Conservation (phyloP, 1,140 invertebrate species). For the Oscheius sp. region DNA sequence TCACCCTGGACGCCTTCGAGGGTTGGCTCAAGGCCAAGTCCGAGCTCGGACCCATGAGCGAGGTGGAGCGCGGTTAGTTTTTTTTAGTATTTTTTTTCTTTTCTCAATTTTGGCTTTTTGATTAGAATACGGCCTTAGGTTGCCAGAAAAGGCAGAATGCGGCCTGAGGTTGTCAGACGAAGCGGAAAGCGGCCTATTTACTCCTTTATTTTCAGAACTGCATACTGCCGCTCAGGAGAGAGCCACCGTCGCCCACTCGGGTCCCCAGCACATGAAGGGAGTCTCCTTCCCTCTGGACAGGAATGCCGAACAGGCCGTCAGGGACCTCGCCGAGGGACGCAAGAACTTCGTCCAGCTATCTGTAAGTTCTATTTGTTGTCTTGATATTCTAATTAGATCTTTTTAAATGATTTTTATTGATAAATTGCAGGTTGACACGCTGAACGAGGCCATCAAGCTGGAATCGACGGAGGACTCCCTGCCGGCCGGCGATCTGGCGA, state of each 20-base stretch:
- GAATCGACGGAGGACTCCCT: constrained; percentile 42
- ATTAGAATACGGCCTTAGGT: no score
- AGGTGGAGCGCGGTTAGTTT: constrained; percentile 26
- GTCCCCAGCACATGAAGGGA: constrained; percentile 64
- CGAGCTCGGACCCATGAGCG: constrained; percentile 42
- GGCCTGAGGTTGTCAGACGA: constrained; percentile 47
- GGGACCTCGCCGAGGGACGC: constrained; percentile 63
- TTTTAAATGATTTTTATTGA: no score
- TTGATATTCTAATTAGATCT: not conserved
- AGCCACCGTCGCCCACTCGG: constrained; percentile 24
- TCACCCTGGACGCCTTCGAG: constrained; percentile 56
- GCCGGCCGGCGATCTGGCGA: constrained; percentile 38
- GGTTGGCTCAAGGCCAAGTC: constrained; percentile 41
- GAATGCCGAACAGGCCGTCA: constrained; percentile 74
- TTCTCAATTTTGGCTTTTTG: not conserved
- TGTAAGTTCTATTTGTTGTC: constrained; percentile 21
- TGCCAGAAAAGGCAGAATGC: constrained; percentile 29
- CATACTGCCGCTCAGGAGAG: constrained; percentile 44
- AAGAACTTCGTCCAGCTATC: constrained; percentile 70
- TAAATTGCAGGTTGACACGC: constrained; percentile 47
- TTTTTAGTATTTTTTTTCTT: no score
- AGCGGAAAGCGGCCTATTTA: constrained; percentile 37
- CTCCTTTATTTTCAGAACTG: constrained; percentile 43
- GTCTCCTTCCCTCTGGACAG: constrained; percentile 87
- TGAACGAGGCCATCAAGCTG: constrained; percentile 60